A percentile compares a stretch with the other conserved stretches of the same genome.
Evolutionary conservation across 2,888 invertebrate species (phyloP).

Genomic region (Acanthosepion esculentum): DNA sequence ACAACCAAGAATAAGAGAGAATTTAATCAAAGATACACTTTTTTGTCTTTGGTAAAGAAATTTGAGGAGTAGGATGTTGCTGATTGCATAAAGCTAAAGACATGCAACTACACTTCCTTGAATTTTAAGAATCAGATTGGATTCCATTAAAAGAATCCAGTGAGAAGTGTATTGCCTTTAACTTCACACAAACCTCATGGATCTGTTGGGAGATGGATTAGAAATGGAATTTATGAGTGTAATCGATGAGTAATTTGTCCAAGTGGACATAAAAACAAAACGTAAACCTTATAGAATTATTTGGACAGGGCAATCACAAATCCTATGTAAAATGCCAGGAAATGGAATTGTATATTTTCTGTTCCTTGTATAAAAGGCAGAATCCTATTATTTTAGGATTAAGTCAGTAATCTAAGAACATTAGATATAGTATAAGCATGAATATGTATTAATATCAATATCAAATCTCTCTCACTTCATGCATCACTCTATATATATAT

Average conservation of each 20-base stretch:
- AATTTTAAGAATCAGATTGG: background rate
- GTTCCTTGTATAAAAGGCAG: background rate
- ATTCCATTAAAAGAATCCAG: background rate
- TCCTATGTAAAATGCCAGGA: background rate
- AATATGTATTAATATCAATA: conserved; percentile 8
- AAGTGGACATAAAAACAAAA: background rate
- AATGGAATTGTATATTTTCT: background rate
- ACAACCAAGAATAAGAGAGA: background rate
- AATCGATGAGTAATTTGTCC: background rate
- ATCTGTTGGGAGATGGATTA: conserved; percentile 33
- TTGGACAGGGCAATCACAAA: background rate
- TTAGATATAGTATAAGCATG: background rate
- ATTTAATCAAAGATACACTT: background rate
- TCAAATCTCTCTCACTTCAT: background rate
- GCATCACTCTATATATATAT: background rate
- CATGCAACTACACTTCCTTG: background rate
- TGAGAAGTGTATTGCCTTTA: background rate
- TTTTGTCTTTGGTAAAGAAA: background rate
- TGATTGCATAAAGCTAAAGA: background rate
- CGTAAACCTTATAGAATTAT: background rate
- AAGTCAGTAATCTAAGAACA: background rate
- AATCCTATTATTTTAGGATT: conserved; percentile 13
- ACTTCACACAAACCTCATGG: background rate
- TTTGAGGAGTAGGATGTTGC: background rate
- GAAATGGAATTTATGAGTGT: background rate